Conservation (phyloP, 2,888 invertebrate genomes). For the Trichopoda pennipes region DNA sequence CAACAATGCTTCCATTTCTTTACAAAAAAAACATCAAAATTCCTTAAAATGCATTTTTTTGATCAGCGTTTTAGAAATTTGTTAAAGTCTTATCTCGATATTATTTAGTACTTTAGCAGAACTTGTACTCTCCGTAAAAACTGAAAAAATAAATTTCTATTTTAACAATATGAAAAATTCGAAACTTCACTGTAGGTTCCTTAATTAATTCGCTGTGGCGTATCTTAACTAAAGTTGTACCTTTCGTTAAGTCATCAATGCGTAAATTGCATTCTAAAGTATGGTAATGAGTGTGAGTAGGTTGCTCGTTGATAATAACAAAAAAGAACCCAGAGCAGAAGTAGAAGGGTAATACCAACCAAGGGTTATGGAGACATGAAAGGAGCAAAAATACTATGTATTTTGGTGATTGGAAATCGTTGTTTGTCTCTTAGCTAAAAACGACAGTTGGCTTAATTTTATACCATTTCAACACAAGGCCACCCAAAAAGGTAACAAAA, state of each 20-base stretch:
- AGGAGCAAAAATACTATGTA: slow-evolving; percentile 48
- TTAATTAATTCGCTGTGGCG: not conserved
- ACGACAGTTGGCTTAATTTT: slow-evolving; percentile 58
- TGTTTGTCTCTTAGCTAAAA: slow-evolving; percentile 68
- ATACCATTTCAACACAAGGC: slow-evolving; percentile 68
- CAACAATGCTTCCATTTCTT: too few species aligned
- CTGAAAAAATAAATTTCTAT: too few species aligned
- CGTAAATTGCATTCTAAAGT: slow-evolving; percentile 66
- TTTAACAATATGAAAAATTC: too few species aligned
- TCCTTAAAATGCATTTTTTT: too few species aligned
- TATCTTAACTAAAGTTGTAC: not conserved
- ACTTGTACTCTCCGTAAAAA: too few species aligned
- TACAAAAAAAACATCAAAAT: too few species aligned
- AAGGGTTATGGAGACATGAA: slow-evolving; percentile 4
- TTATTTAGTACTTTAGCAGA: too few species aligned
- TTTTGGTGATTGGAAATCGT: slow-evolving; percentile 69
- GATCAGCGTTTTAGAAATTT: too few species aligned
- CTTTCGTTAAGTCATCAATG: slow-evolving; percentile 59
- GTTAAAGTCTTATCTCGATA: too few species aligned
- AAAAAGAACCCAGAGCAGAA: not conserved
- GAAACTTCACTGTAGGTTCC: not conserved
- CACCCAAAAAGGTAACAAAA: slow-evolving; percentile 74
- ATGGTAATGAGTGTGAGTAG: slow-evolving; percentile 66
- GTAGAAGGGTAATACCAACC: not conserved
- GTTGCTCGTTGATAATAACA: not conserved